phyloP scores from a whole-genome alignment of 2,888 invertebrate genomes.

The Acleris cristana region DNA sequence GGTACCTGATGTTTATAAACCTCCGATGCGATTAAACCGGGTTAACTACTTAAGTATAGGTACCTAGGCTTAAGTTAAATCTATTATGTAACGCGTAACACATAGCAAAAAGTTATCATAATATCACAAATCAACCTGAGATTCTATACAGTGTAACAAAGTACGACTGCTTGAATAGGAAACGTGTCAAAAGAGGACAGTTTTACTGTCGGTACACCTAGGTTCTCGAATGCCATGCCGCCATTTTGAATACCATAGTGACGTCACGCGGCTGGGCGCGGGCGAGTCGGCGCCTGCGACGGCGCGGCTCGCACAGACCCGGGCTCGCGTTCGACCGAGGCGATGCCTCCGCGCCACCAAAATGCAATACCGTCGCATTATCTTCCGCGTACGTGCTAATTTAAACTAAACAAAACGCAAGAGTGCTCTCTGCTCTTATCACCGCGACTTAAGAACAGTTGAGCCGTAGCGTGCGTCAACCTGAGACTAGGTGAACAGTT shows the following conservation, averaged over 20 bases:
- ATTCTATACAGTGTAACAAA: neutral
- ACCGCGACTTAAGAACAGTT: conserved; percentile 69
- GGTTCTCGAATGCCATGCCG: conserved; percentile 80
- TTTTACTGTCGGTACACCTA: conserved; percentile 58
- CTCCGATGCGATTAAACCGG: too few species aligned
- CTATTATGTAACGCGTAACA: too few species aligned
- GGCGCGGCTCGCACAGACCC: conserved; percentile 73
- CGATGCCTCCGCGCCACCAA: conserved; percentile 71
- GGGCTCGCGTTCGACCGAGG: conserved; percentile 75
- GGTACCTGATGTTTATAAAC: too few species aligned
- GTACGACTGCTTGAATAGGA: neutral
- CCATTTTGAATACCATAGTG: conserved; percentile 82
- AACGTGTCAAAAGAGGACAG: conserved; percentile 21
- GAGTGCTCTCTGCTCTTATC: conserved; percentile 76
- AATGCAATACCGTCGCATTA: conserved; percentile 75
- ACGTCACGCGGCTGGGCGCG: conserved; percentile 80
- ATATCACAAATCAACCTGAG: too few species aligned
- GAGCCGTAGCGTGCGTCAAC: conserved; percentile 52
- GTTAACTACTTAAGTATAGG: too few species aligned
- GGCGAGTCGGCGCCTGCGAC: conserved; percentile 70
- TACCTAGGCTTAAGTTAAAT: too few species aligned
- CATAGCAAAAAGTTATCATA: too few species aligned
- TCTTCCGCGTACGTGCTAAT: conserved; percentile 66
- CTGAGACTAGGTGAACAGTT: conserved; percentile 41
- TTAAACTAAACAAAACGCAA: conserved; percentile 59